phyloP scores from a whole-genome alignment of 2,797 vertebrate species.

The Gallinago stenura region DNA sequence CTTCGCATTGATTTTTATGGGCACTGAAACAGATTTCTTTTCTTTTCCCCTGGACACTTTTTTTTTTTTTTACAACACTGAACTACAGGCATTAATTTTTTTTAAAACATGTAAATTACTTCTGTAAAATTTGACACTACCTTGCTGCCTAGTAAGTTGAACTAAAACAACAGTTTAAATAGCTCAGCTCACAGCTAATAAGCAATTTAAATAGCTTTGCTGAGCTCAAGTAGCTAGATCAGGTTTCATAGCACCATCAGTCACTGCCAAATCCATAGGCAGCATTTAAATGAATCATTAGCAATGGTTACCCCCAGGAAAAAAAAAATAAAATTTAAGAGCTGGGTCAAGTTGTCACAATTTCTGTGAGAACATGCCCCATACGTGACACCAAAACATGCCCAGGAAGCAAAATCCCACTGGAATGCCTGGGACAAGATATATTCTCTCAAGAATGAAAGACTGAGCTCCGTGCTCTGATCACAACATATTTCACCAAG shows the following conservation, averaged over 20 bases:
- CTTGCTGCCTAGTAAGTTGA: not conserved
- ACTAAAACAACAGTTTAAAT: slow-evolving; percentile 61
- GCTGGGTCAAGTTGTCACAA: not conserved
- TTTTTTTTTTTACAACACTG: not conserved
- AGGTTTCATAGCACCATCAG: slow-evolving; percentile 60
- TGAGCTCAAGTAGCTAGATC: slow-evolving; percentile 57
- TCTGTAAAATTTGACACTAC: slow-evolving; percentile 2
- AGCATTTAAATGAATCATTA: slow-evolving; percentile 59
- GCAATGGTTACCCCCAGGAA: not conserved
- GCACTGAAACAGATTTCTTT: not conserved
- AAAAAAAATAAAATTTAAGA: not conserved
- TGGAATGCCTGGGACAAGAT: not conserved
- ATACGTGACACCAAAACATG: not conserved
- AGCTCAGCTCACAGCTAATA: slow-evolving; percentile 63
- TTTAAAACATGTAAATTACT: not conserved
- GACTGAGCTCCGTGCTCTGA: not conserved
- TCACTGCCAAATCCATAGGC: slow-evolving; percentile 62
- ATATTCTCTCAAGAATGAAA: not conserved
- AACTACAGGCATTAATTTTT: not conserved
- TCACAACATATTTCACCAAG: not conserved
- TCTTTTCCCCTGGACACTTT: not conserved
- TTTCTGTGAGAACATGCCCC: not conserved
- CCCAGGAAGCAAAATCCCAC: not conserved
- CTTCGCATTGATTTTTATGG: not conserved
- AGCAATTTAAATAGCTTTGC: slow-evolving; percentile 69